A percentile compares a stretch with the other conserved stretches of the same genome.
phyloP scores from a whole-genome alignment of 2,888 invertebrate species.

The Noctua pronuba region DNA sequence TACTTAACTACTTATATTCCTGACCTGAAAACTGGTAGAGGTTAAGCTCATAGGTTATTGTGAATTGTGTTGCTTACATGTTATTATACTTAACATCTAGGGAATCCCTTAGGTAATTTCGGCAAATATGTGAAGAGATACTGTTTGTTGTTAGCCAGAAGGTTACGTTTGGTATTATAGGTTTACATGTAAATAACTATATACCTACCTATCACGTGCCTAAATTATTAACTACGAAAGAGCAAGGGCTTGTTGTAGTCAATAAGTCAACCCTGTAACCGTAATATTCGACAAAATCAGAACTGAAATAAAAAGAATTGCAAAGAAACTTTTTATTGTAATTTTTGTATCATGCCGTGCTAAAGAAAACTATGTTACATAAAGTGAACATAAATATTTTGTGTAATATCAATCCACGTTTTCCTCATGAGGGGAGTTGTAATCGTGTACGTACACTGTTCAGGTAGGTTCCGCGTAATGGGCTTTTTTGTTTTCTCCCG shows the following conservation, averaged over 20 bases:
- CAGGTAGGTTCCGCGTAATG: constrained; percentile 74
- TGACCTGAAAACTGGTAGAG: not conserved
- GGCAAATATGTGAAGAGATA: constrained; percentile 17
- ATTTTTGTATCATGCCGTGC: constrained; percentile 48
- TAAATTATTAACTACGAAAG: not conserved
- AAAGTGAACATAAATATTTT: constrained; percentile 66
- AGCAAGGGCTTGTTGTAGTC: not conserved
- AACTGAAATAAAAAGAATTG: constrained; percentile 5
- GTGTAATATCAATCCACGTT: constrained; percentile 73
- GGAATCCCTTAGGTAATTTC: constrained; percentile 3
- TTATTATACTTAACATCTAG: not conserved
- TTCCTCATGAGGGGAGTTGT: constrained; percentile 71
- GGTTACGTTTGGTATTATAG: not conserved
- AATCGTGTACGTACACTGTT: constrained; percentile 64
- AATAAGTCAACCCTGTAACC: not conserved
- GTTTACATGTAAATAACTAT: not conserved
- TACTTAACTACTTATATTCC: not conserved
- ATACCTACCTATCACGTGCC: no score
- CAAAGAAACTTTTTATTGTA: constrained; percentile 35
- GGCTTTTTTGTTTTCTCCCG: constrained; percentile 77
- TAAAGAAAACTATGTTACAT: constrained; percentile 63
- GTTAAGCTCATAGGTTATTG: constrained; percentile 8
- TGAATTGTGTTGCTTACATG: not conserved
- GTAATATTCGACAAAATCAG: not conserved
- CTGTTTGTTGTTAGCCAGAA: not conserved